Base-by-base conservation (phyloP, 2,888 invertebrate genomes). In the Xestia c-nigrum region DNA sequence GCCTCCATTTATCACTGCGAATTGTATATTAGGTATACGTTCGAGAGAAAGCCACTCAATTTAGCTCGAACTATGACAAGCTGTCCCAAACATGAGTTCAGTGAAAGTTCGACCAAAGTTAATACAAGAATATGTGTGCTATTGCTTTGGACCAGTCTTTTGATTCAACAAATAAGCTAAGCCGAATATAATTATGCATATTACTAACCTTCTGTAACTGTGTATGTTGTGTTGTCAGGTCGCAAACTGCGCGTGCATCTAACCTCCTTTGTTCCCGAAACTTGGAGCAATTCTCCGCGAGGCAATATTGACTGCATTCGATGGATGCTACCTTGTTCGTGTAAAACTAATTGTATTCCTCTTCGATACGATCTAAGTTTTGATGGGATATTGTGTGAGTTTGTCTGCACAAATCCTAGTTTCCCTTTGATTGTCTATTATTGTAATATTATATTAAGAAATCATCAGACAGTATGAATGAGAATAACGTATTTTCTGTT, bases 241-340 rank as follows among this genome's bases (percentile, higher is more conserved):
- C 61, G 64, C 80, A 70, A 67, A 59, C 66, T 70, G 57, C 63
- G 74, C 78, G 72, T 80, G 80, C 80, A 80, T 72, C 59, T 59
- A 76, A 46, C 57, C 81, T 65, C 61, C 84, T 84, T 76, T 84
- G 80, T 83, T 84, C 40, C 76, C 76, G 24, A 81, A 83, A 84
- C 84, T 80, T 84, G 80, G 47, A 55, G 76, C 80, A 84, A 84
- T 83, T 68, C 70, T 50, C 77, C 14, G 64, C 38, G 64, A 67
- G 82, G 52, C 85, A 85, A 84, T 85, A 85, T 84, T 85, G 84
- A 84, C 84, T 70, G 59, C 69, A 50, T 71, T 78, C 74, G 78
- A 84, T 85, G 38, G 63, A 64, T 81, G 74, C 46, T 79, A 21
- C 74, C 75, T 43, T n/a, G 59, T 43, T 55, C 76, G 6, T 63